Base-by-base conservation (phyloP, 2,888 invertebrate genomes). In the Hetaerina titia region DNA sequence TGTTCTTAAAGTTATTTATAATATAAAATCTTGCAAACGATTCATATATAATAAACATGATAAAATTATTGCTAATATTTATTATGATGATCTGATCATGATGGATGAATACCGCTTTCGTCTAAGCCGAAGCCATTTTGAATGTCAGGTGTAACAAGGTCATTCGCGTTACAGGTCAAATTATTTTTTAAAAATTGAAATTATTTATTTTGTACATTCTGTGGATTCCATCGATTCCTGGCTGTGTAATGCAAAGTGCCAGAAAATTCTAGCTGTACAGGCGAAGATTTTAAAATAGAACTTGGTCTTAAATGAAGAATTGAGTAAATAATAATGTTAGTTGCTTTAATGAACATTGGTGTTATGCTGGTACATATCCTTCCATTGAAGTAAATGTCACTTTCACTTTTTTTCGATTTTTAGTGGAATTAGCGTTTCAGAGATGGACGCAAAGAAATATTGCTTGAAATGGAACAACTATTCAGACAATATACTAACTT, bases 401-500 rank as follows among this genome's bases (percentile, higher is more conserved):
- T 94, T 94, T 94, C 88, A 94, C 88, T 88, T 94, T 88, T 88
- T 87, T 94, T 89, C 63, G 60, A 94, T 94, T 87, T 94, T 94
- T 87, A 95, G 95, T 69, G 63, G 89, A 64, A 31, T 56, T 60
- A 89, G 63, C 95, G 88, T 94, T 81, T 88, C 89, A 64, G 95
- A 31, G 95, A 89, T 69, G 69, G 89, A 89, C 69, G 95, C 69
- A n/a, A 94, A 96, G 95, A 96, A 96, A 95, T 96, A 96, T 95
- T 96, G 96, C 95, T 95, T 96, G 74, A 96, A 96, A 95, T 96
- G 96, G 96, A 96, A 96, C 95, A 96, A 96, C 95, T 96, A 96
- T 95, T 96, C 96, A 95, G 96, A 96, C 95, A 96, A 96, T 95
- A 96, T 96, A 95, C 95, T 96, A 95, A 96, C 96, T 88, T 96